Evolutionary conservation across 2,113 vertebrate genomes (phyloP).

Genomic region (Donacobius atricapilla): DNA sequence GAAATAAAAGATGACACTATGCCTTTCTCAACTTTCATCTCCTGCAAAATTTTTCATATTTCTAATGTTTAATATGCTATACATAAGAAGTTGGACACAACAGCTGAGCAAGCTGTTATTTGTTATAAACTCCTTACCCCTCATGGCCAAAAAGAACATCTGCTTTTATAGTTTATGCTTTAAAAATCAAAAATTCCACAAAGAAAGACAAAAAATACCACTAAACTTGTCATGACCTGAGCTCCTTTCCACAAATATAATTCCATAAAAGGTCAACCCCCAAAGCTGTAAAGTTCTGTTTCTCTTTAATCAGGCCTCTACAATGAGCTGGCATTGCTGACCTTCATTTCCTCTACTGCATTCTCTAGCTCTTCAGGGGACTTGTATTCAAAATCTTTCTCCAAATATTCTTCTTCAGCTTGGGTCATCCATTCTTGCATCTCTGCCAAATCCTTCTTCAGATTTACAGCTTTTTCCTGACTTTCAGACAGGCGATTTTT

Average conservation of each 20-base stretch:
- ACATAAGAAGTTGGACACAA: background rate
- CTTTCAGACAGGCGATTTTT: constrained; percentile 84
- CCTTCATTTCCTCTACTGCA: constrained; percentile 96
- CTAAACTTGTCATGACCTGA: background rate
- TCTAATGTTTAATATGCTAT: background rate
- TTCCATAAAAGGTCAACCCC: background rate
- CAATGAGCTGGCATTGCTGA: constrained; percentile 45
- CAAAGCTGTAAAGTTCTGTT: background rate
- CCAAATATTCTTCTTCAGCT: constrained; percentile 94
- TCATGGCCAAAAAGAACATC: background rate
- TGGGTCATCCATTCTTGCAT: constrained; percentile 98
- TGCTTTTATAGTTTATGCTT: background rate
- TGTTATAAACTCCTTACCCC: background rate
- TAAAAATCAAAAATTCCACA: constrained; percentile 8
- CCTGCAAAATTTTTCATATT: background rate
- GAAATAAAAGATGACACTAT: background rate
- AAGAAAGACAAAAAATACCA: background rate
- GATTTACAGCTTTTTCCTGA: constrained; percentile 89
- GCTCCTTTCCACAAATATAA: background rate
- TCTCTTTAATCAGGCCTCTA: background rate
- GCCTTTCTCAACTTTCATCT: background rate
- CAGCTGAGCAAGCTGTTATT: background rate
- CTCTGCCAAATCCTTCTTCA: constrained; percentile 95
- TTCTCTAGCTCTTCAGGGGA: constrained; percentile 90
- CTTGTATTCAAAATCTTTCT: constrained; percentile 97